Conservation (phyloP, 1,140 invertebrate genomes). For the Dinothrombium tinctorium region DNA sequence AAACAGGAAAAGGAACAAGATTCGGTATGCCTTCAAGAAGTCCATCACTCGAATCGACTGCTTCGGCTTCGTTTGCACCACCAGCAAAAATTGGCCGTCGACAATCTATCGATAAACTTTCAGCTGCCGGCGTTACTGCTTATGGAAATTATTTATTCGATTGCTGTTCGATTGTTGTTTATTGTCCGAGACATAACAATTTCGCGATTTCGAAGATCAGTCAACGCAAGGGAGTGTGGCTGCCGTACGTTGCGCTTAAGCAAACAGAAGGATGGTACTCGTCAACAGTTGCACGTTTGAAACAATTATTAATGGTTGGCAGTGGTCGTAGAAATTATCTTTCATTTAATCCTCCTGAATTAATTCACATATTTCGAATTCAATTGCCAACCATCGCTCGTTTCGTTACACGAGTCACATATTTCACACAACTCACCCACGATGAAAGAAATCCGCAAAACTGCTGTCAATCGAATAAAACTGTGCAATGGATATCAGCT, state of each 20-base stretch:
- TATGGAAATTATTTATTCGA: constrained; percentile 9
- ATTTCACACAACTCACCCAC: constrained; percentile 4
- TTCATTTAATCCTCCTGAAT: constrained; percentile 2
- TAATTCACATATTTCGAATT: constrained; percentile 10
- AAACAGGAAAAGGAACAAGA: too few relatives aligned
- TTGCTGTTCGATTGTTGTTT: constrained; percentile 8
- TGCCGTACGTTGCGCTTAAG: background rate
- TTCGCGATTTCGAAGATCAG: background rate
- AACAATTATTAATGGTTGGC: background rate
- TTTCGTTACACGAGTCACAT: constrained; percentile 10
- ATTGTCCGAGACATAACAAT: constrained; percentile 9
- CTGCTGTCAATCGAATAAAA: constrained; percentile 5
- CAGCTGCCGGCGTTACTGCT: background rate
- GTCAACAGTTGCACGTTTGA: background rate
- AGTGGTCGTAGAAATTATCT: background rate
- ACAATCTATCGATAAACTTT: background rate
- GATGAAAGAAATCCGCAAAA: background rate
- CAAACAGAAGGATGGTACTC: background rate
- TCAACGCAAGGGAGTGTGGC: constrained; percentile 1
- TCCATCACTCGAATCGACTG: background rate
- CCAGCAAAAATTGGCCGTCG: background rate
- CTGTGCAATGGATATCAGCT: constrained; percentile 1
- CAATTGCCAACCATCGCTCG: constrained; percentile 9
- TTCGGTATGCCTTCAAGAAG: background rate
- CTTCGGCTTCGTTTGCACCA: background rate